Base-by-base conservation (phyloP, 1,140 invertebrate species). In the Ceratina japonica region DNA sequence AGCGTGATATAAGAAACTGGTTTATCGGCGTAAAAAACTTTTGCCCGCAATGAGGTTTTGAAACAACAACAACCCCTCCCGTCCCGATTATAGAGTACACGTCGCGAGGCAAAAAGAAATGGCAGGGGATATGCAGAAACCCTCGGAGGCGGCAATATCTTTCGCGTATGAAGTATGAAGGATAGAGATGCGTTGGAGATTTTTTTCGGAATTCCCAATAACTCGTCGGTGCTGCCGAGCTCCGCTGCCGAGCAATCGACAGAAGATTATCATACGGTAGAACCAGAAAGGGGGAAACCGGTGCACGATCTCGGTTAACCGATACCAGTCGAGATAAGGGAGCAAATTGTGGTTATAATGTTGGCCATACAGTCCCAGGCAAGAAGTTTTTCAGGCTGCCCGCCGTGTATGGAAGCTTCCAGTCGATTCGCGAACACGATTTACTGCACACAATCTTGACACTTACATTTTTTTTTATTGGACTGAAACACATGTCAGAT, bases 291-390 rank as follows among this genome's bases (percentile, higher is more conserved):
- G 75, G 68, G 59, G 75, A 72, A 72, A 72, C 77, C 77, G 71
- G 77, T 74, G 77, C 71, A 74, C 24, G 64, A n/a, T 59, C 62
- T 64, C 51, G 71, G 63, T 65, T 54, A 56, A 44, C 63, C 8
- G 86, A 87, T 81, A 85, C 84, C 82, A 88, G 76, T 7, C 78
- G 18, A 74, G 69, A 84, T 85, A 88, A 88, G 82, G 72, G 65
- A 82, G 84, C 85, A 90, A 89, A 89, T 89, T 87, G 86, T 81
- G 78, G 79, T 72, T 86, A 89, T 81, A 90, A 90, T 90, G 86
- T 90, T 86, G 88, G 76, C 78, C 65, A 84, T 90, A 90, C 88
- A 90, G 85, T 87, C 84, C 1, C 20, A 13, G 5, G 10, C 44
- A 86, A 86, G 61, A 88, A 31, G 4, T 63, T 22, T 8, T 13